Evolutionary conservation across 2,797 vertebrate species (phyloP), one percentile per base, ranked within the genome.

Genomic region (Scolopax rusticola): DNA sequence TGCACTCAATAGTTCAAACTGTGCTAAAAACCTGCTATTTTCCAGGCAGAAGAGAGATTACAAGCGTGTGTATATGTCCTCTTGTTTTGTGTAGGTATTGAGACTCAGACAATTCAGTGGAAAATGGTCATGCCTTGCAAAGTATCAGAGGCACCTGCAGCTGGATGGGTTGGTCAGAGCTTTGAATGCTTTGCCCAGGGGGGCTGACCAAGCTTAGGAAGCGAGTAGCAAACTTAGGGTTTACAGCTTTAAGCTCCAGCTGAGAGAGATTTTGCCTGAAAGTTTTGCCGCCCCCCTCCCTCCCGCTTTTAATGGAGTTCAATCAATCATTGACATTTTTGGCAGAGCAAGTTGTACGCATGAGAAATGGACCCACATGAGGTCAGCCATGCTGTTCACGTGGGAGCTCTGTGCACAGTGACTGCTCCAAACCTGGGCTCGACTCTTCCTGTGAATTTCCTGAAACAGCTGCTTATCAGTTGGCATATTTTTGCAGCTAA

Each of bases 401-500:
- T 60, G 78, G 78, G 80, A 90, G 73, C 36, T 92, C 9, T 75
- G n/a, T 68, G 82, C 59, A 73, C 25, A 67, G 47, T 5, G 4
- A 43, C 33, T 74, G 77, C 50, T 69, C 27, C 43, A 36, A 93
- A 40, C 45, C 54, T 80, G 82, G 78, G 71, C 71, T 95, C 21
- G 43, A 67, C 33, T 56, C 74, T 53, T 45, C 5, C 57, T 89
- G 50, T 84, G 85, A 48, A 75, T 86, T 97, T 97, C 96, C 90
- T 96, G 91, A 87, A 97, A 90, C 80, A 61, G 50, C 18, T 68
- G 43, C 84, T 96, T 95, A 79, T 95, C 94, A 78, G 53, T 86
- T 87, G 89, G 60, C 32, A 41, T 45, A 32, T 84, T 96, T 94
- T 85, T 77, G 51, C 53, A 2, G 4, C 87, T 78, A 75, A 83